Percentiles rank a stretch among this genome's conserved stretches.
Evolutionary conservation across 2,888 invertebrate genomes (phyloP).

Genomic region (Mimas tiliae): DNA sequence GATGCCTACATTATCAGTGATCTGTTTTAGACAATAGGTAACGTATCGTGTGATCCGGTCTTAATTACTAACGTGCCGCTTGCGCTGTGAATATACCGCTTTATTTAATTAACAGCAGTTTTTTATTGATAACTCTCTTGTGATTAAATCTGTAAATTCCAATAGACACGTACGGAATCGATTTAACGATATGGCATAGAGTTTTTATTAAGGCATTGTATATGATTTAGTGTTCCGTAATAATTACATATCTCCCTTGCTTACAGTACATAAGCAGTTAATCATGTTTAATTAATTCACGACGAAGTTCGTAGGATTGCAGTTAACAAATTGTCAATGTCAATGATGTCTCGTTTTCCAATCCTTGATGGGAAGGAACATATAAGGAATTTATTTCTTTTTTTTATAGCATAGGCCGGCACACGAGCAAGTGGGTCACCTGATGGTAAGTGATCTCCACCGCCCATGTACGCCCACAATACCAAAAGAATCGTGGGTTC

Average conservation of each 20-base stretch:
- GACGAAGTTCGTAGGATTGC: not conserved
- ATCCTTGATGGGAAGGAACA: not conserved
- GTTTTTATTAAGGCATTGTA: conserved; percentile 10
- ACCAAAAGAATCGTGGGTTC: too few species aligned
- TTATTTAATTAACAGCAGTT: conserved; percentile 59
- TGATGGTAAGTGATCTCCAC: too few species aligned
- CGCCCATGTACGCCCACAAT: too few species aligned
- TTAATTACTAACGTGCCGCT: conserved; percentile 54
- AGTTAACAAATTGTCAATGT: not conserved
- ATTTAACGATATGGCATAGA: conserved; percentile 5
- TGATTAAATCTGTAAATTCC: conserved; percentile 17
- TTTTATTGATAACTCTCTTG: conserved; percentile 33
- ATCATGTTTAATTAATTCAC: not conserved
- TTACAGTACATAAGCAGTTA: not conserved
- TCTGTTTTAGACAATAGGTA: conserved; percentile 53
- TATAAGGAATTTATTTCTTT: too few species aligned
- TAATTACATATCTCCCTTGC: not conserved
- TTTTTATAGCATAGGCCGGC: too few species aligned
- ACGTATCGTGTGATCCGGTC: conserved; percentile 63
- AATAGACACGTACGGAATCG: conserved; percentile 24
- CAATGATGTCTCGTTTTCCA: not conserved
- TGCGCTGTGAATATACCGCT: conserved; percentile 57
- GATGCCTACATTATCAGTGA: conserved; percentile 44
- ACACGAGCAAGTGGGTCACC: too few species aligned
- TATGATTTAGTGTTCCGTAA: not conserved